These are phyloP conservation scores for Zaprionus africanus DNA, from an alignment of 1,140 invertebrate species.

Conservation along the genomic window DNA sequence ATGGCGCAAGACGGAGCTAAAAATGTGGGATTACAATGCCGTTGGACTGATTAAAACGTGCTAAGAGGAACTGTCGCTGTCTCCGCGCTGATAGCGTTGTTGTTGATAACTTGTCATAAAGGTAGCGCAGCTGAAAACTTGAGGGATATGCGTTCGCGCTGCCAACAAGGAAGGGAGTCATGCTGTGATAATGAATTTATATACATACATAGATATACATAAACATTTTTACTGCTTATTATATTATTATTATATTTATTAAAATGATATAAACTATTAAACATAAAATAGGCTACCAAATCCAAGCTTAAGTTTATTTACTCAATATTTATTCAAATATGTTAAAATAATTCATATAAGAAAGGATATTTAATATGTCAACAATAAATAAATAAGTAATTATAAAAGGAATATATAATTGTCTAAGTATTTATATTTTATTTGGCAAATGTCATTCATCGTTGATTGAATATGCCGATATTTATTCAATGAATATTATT, in stretches of 20 bases:
- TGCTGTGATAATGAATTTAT: not conserved
- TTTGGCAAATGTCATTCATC: too few relatives aligned
- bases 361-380: not conserved
- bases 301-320: not conserved
- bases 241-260: not conserved
- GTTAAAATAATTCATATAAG: too few relatives aligned
- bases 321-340: not conserved
- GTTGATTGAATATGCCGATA: not conserved
- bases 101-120: constrained; percentile 63
- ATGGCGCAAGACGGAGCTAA: constrained; percentile 38
- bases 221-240: not conserved
- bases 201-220: not conserved
- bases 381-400: not conserved
- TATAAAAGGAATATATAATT: too few relatives aligned
- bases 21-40: constrained; percentile 21
- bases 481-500: not conserved
- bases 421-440: too few relatives aligned
- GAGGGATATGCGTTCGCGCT: constrained; percentile 31
- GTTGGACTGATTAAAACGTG: constrained; percentile 44
- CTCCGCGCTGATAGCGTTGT: constrained; percentile 57
- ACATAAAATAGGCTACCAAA: not conserved
- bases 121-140: constrained; percentile 49
- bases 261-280: not conserved
- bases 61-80: constrained; percentile 49
- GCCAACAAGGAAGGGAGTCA: not conserved